Evolutionary conservation across 2,113 vertebrate species (phyloP).

Genomic region (Ptilorrhoa leucosticta): DNA sequence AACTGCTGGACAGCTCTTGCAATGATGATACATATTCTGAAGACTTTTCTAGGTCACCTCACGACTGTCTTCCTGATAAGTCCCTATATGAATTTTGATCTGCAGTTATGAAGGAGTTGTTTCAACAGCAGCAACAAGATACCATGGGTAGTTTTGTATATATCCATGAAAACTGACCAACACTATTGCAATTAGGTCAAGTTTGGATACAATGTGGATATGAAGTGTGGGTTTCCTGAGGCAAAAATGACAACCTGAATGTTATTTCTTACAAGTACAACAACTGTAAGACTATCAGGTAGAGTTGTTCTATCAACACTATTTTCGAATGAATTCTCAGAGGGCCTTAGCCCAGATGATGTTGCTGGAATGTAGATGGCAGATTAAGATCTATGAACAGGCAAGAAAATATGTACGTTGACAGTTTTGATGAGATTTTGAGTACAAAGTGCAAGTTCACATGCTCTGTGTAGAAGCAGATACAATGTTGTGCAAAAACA

Average conservation of each 20-base stretch:
- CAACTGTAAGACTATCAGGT: not conserved
- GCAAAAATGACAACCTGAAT: not conserved
- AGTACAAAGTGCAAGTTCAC: not conserved
- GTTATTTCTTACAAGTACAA: not conserved
- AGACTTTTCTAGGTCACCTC: not conserved
- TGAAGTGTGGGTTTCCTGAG: not conserved
- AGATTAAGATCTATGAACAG: not conserved
- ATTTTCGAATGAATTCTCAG: not conserved
- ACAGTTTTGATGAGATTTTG: not conserved
- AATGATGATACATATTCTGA: not conserved
- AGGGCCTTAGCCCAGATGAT: not conserved
- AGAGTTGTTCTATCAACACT: not conserved
- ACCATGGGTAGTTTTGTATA: not conserved
- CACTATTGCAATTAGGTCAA: fast-evolving
- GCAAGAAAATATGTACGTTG: not conserved
- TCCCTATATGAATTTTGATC: not conserved
- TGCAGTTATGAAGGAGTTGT: not conserved
- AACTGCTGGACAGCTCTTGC: not conserved
- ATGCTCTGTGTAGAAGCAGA: not conserved
- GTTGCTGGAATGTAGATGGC: not conserved
- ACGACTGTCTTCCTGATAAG: not conserved
- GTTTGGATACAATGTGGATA: not conserved
- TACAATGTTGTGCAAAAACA: not conserved
- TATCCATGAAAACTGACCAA: not conserved
- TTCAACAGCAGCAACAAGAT: not conserved